These are phyloP conservation scores for Dendrolimus houi DNA, from an alignment of 2,888 invertebrate genomes.

Conservation along the genomic window DNA sequence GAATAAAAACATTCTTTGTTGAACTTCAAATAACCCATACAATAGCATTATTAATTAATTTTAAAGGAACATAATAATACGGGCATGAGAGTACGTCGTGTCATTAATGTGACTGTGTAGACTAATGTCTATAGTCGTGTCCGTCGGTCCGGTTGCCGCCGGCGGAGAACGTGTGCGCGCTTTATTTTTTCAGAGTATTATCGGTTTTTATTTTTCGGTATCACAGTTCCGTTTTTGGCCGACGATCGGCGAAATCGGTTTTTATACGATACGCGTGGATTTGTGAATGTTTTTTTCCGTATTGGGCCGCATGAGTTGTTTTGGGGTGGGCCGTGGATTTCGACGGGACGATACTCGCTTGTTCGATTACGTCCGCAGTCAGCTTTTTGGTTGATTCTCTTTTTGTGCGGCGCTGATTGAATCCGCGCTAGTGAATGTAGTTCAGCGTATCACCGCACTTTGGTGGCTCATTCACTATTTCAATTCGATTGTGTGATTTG, in stretches of 20 bases:
- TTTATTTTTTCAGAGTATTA: slow-evolving; percentile 69
- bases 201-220: slow-evolving; percentile 73
- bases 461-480: slow-evolving; percentile 62
- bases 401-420: slow-evolving; percentile 63
- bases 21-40: too few species aligned
- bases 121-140: too few species aligned
- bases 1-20: too few species aligned
- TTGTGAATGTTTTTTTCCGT: slow-evolving; percentile 64
- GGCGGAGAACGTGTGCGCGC: slow-evolving; percentile 37
- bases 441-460: slow-evolving; percentile 55
- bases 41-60: too few species aligned
- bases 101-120: too few species aligned
- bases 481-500: slow-evolving; percentile 19
- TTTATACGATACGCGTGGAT: slow-evolving; percentile 71
- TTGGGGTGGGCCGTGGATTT: slow-evolving; percentile 65
- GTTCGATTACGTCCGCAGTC: slow-evolving; percentile 66
- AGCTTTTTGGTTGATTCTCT: slow-evolving; percentile 42
- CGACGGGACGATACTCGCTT: slow-evolving; percentile 52
- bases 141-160: slow-evolving; percentile 18
- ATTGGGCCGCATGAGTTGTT: slow-evolving; percentile 67
- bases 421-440: slow-evolving; percentile 70
- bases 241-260: slow-evolving; percentile 64
- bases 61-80: too few species aligned
- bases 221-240: slow-evolving; percentile 73
- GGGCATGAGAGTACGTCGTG: too few species aligned